Evolutionary conservation across 2,113 vertebrate species (phyloP).

Genomic region (Carassius auratus): DNA sequence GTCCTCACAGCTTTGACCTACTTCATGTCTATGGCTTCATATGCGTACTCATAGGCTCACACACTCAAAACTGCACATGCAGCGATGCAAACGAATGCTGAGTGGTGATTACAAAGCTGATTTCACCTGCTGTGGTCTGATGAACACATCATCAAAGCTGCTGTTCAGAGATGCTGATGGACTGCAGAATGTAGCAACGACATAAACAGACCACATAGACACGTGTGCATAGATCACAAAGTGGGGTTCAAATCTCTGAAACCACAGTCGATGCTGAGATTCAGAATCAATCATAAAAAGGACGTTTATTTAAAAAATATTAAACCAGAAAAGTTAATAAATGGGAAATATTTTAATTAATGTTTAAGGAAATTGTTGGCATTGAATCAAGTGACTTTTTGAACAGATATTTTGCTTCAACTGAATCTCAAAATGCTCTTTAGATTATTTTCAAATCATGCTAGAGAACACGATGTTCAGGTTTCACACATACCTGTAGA

Average conservation of each 20-base stretch:
- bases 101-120: neutral
- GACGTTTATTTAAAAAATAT: neutral
- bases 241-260: neutral
- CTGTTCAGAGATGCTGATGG: neutral
- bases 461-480: neutral
- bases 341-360: neutral
- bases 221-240: neutral
- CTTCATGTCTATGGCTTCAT: constrained; percentile 49
- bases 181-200: neutral
- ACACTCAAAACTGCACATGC: constrained; percentile 1
- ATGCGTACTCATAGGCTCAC: constrained; percentile 10
- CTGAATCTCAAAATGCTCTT: neutral
- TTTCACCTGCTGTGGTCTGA: neutral
- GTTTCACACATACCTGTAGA: neutral
- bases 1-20: constrained; percentile 57
- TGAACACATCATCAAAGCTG: neutral
- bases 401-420: neutral
- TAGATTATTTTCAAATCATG: neutral
- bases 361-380: neutral
- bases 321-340: neutral
- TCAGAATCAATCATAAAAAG: neutral
- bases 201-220: neutral
- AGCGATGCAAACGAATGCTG: neutral
- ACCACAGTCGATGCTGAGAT: neutral
- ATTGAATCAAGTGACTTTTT: neutral